phyloP scores from a whole-genome alignment of 2,888 invertebrate species.

The Ornithoptera alexandrae region DNA sequence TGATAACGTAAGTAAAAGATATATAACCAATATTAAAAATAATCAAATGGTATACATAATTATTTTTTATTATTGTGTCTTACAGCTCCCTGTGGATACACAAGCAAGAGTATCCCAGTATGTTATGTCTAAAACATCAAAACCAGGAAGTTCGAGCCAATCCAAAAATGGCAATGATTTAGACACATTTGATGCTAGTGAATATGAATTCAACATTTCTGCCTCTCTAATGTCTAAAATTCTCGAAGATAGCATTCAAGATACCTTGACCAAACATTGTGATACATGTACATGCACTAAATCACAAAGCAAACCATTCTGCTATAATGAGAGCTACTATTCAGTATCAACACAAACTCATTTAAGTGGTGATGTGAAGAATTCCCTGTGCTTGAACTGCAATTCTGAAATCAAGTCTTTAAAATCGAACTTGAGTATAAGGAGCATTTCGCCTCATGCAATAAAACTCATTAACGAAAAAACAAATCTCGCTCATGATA shows the following conservation, averaged over 20 bases:
- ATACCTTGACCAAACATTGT: slow-evolving; percentile 89
- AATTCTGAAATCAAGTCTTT: slow-evolving; percentile 78
- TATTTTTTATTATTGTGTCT: slow-evolving; percentile 35
- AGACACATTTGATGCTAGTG: slow-evolving; percentile 79
- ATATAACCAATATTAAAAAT: neutral
- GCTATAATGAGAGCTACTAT: slow-evolving; percentile 78
- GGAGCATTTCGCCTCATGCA: slow-evolving; percentile 62
- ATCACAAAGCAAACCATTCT: slow-evolving; percentile 73
- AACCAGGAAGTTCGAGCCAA: slow-evolving; percentile 65
- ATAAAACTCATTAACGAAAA: slow-evolving; percentile 62
- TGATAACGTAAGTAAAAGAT: slow-evolving; percentile 85
- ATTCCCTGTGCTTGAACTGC: slow-evolving; percentile 81
- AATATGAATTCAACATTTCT: slow-evolving; percentile 86
- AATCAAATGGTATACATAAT: neutral
- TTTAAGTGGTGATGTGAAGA: slow-evolving; percentile 70
- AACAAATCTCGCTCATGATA: slow-evolving; percentile 45
- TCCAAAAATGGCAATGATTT: slow-evolving; percentile 62
- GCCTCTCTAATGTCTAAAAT: slow-evolving; percentile 95
- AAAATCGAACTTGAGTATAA: slow-evolving; percentile 64
- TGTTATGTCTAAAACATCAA: slow-evolving; percentile 81
- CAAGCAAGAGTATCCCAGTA: slow-evolving; percentile 93
- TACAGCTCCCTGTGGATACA: slow-evolving; percentile 92
- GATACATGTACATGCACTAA: slow-evolving; percentile 88
- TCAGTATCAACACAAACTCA: slow-evolving; percentile 83
- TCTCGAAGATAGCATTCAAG: slow-evolving; percentile 91